Conservation (phyloP, 2,888 invertebrate genomes). For the Hoplodrina ambigua region DNA sequence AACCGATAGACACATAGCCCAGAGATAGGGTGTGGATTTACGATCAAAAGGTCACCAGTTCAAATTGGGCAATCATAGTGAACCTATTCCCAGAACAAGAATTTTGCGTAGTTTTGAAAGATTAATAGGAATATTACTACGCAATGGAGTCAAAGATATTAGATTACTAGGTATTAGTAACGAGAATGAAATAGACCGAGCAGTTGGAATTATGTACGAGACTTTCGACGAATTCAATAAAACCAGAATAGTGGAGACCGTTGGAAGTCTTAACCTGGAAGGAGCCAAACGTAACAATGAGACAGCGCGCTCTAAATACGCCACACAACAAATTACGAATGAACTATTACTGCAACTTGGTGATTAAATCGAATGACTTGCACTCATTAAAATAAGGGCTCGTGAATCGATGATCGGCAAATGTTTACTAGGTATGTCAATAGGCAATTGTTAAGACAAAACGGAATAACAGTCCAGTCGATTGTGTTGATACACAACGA, state of each 20-base stretch:
- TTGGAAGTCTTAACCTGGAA: constrained; percentile 20
- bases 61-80: constrained; percentile 62
- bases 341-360: constrained; percentile 15
- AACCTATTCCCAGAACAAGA: constrained; percentile 55
- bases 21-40: constrained; percentile 64
- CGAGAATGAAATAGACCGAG: constrained; percentile 29
- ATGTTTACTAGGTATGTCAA: constrained; percentile 31
- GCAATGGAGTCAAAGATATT: constrained; percentile 51
- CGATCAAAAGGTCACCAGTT: constrained; percentile 63
- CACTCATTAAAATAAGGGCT: constrained; percentile 36
- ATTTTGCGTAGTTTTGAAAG: constrained; percentile 59
- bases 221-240: constrained; percentile 25
- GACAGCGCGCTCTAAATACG: constrained; percentile 40
- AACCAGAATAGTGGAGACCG: constrained; percentile 1
- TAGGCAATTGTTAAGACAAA: constrained; percentile 43
- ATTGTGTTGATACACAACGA: constrained; percentile 30
- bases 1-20: constrained; percentile 53
- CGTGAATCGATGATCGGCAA: constrained; percentile 21
- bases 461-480: constrained; percentile 36
- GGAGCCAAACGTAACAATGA: constrained; percentile 27
- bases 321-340: constrained; percentile 33
- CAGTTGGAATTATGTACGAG: constrained; percentile 5
- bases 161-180: constrained; percentile 45
- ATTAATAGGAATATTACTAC: constrained; percentile 55
- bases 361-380: constrained; percentile 45